phyloP scores from a whole-genome alignment of 2,797 vertebrate genomes.

The Ctenopoma kingsleyae region DNA sequence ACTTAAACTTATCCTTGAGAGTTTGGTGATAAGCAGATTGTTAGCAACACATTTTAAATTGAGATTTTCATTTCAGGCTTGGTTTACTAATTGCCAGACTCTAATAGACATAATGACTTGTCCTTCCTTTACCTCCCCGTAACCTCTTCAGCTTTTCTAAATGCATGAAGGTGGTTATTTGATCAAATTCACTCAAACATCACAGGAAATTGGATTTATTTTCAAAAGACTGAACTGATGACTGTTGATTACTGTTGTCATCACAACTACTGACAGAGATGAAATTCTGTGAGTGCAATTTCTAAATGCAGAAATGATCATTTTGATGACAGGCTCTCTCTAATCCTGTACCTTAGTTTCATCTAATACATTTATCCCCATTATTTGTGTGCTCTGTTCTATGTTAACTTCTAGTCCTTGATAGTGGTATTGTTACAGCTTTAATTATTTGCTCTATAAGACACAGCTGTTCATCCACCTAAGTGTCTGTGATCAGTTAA shows the following conservation, averaged over 20 bases:
- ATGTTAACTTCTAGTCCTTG: conserved; percentile 20
- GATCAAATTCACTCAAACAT: conserved; percentile 1
- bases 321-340: conserved; percentile 15
- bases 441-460: conserved; percentile 34
- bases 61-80: conserved; percentile 28
- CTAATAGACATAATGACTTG: conserved; percentile 11
- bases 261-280: background rate
- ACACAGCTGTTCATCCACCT: conserved; percentile 55
- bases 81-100: conserved; percentile 16
- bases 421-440: conserved; percentile 26
- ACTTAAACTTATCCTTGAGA: conserved; percentile 31
- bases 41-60: conserved; percentile 29
- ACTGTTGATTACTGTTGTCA: background rate
- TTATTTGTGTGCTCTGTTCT: conserved; percentile 25
- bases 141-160: conserved; percentile 22
- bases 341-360: conserved; percentile 31
- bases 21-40: conserved; percentile 27
- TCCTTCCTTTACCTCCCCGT: conserved; percentile 9
- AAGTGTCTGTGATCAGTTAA: conserved; percentile 52
- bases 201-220: background rate
- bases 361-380: conserved; percentile 13
- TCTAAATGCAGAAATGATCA: conserved; percentile 23
- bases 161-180: conserved; percentile 5
- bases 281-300: conserved; percentile 7
- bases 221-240: conserved; percentile 2